phyloP scores from a whole-genome alignment of 1,140 invertebrate species.

The Papilio aristodemus region DNA sequence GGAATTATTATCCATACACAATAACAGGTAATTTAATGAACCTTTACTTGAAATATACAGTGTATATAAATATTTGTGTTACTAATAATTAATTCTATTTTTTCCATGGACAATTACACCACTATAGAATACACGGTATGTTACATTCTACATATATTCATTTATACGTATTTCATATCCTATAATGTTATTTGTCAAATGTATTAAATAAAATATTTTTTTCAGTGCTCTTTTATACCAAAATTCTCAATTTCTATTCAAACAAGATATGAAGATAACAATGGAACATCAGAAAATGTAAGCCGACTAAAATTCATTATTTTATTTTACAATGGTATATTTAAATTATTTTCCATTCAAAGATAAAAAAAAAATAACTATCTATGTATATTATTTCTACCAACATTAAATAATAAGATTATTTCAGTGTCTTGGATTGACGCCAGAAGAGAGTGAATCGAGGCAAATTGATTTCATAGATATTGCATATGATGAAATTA shows the following conservation, averaged over 20 bases:
- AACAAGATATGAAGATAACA: conserved; percentile 95
- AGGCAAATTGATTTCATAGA: conserved; percentile 91
- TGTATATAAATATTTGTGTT: neutral
- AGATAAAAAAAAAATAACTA: too few relatives aligned
- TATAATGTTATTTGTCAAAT: conserved; percentile 21
- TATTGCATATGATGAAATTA: conserved; percentile 93
- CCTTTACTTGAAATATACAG: neutral
- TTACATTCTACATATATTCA: conserved; percentile 38
- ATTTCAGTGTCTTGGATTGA: conserved; percentile 87
- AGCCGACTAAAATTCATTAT: conserved; percentile 50
- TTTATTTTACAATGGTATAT: neutral
- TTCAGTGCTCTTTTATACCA: conserved; percentile 95
- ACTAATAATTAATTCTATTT: conserved; percentile 32
- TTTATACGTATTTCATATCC: too few relatives aligned
- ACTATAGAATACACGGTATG: conserved; percentile 70
- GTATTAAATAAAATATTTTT: conserved; percentile 49
- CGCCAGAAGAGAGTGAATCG: conserved; percentile 86
- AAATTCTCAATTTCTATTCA: conserved; percentile 93
- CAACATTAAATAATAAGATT: neutral
- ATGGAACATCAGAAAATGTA: conserved; percentile 94
- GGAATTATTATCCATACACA: conserved; percentile 97
- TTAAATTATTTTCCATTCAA: too few relatives aligned
- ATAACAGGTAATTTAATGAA: conserved; percentile 85
- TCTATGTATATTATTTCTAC: too few relatives aligned
- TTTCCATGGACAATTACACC: conserved; percentile 45